Evolutionary conservation across 2,797 vertebrate species (phyloP).

Genomic region (Amblyopsis hoosieri): DNA sequence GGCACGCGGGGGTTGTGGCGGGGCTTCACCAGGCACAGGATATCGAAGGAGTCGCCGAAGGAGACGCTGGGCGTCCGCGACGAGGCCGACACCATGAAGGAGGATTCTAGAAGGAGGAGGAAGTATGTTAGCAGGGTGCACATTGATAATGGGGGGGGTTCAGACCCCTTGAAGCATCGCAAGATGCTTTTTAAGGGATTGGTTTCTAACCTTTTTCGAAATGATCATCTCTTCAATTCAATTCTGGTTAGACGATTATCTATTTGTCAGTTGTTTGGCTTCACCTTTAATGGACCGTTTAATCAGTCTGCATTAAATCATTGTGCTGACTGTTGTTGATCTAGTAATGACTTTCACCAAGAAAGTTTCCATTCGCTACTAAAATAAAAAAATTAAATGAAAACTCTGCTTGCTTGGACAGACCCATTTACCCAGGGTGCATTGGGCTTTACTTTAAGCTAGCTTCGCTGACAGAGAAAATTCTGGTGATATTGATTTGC

Average conservation of each 20-base stretch:
- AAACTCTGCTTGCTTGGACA: slow-evolving; percentile 15
- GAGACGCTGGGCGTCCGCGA: slow-evolving; percentile 92
- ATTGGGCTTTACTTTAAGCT: slow-evolving; percentile 8
- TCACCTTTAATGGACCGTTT: slow-evolving; percentile 13
- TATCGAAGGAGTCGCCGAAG: slow-evolving; percentile 92
- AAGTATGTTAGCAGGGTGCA: not conserved
- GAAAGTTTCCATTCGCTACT: slow-evolving; percentile 17
- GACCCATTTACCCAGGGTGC: slow-evolving; percentile 41
- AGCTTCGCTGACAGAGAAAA: slow-evolving; percentile 13
- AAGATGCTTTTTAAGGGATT: no score
- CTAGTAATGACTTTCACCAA: slow-evolving; percentile 7
- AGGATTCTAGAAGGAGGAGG: slow-evolving; percentile 79
- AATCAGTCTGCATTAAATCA: slow-evolving; percentile 21
- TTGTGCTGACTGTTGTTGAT: slow-evolving; percentile 11
- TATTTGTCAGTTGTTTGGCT: not conserved
- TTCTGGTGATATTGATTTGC: slow-evolving; percentile 12
- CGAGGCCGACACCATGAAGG: slow-evolving; percentile 93
- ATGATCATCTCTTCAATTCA: no score
- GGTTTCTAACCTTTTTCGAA: no score
- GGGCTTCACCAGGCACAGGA: slow-evolving; percentile 95
- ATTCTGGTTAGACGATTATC: no score
- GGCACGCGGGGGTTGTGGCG: slow-evolving; percentile 90
- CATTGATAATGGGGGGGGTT: not conserved
- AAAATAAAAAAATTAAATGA: not conserved
- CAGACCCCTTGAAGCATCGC: no score